phyloP scores from a whole-genome alignment of 2,888 invertebrate species.

The Cataglyphis altisquamis region DNA sequence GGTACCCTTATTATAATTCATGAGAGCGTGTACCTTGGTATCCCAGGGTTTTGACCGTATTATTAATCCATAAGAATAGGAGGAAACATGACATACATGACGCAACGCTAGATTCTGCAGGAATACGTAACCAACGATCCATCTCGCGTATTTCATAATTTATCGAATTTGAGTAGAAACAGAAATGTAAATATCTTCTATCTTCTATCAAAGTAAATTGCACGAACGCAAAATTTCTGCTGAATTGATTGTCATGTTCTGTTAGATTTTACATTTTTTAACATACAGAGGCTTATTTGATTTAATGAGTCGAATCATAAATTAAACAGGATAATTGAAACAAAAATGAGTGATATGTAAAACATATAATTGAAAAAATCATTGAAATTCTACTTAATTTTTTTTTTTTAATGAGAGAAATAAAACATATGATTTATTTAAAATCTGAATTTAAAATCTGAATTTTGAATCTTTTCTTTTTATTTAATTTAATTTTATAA shows the following conservation, averaged over 20 bases:
- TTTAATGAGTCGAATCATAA: neutral
- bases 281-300: neutral
- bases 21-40: conserved; percentile 1
- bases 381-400: neutral
- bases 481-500: conserved; percentile 10
- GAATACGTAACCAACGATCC: conserved; percentile 1
- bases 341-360: neutral
- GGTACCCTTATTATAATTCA: conserved; percentile 49
- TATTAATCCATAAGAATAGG: conserved; percentile 43
- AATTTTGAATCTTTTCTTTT: neutral
- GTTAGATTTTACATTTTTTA: neutral
- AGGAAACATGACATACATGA: neutral
- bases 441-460: no score
- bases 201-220: neutral
- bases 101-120: neutral
- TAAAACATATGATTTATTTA: neutral
- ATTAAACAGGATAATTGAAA: neutral
- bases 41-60: conserved; percentile 33
- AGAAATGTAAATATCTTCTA: neutral
- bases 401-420: neutral
- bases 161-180: conserved; percentile 13
- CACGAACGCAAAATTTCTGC: neutral
- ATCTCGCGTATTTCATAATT: conserved; percentile 24
- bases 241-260: neutral
- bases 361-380: neutral